Evolutionary conservation across 2,888 invertebrate genomes (phyloP), one percentile per base, ranked within the genome.

Genomic region (Pollenia angustigena): DNA sequence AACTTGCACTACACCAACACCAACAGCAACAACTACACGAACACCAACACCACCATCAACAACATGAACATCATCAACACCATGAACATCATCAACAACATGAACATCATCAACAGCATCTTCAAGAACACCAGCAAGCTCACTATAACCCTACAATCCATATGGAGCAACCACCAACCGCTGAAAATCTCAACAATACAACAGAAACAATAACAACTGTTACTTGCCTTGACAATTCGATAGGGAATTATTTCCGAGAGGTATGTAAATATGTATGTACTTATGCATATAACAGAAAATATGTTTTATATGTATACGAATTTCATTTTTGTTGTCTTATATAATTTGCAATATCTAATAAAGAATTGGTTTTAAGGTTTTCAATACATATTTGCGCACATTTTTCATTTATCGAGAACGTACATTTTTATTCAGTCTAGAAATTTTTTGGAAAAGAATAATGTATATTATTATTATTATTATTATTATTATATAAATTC

Each of bases 221-320:
- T 66, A 84, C 78, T 18, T 78, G 79, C 66, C 48, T 79, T 2
- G 79, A 79, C 18, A 76, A 82, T 76, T 62, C 82, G 10, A 82
- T 82, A 12, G 82, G 66, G 40, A 79, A 68, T 74, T 84, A 74
- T 68, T 84, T 74, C 23, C 79, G 66, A 84, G 64, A 71, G 74
- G 84, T 84, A 80, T 40, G n/a, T 50, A 3, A 42, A 32, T 32
- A 32, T 32, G 32, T 6, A 32, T 23, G 23, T 23, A 32, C 32
- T 32, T 32, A 32, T 32, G 32, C 32, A 32, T 32, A 32, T 32
- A 32, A 32, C 0, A 32, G 32, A 32, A 32, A 32, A 4, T 32
- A 6, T 32, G 32, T 32, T 32, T 32, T 32, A 32, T 6, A 32
- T 6, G 32, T 32, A 32, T 6, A 32, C 0, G 6, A 32, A 32